Base-by-base conservation (phyloP, 2,888 invertebrate species). In the Drosophila greeni region DNA sequence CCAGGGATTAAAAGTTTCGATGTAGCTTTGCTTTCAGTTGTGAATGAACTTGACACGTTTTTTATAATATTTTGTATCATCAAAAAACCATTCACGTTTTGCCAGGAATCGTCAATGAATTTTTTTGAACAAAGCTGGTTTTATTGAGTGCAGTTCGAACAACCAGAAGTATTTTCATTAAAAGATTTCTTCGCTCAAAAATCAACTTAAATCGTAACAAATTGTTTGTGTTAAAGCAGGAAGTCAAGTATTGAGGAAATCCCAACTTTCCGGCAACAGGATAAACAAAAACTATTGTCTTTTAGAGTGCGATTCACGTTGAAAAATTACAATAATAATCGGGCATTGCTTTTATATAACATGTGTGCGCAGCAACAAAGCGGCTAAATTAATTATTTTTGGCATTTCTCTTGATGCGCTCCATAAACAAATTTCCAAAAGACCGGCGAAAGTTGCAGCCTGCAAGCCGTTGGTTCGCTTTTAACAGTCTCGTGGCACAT, bases 261-360 rank as follows among this genome's bases (percentile, higher is more conserved):
- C 88, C 86, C 86, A 87, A 80, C 86, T 86, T 87, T 87, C 88
- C 87, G 87, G 87, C 87, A 85, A 86, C 87, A 87, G 58, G 49
- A 55, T 36, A 34, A 24, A 36, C 23, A 26, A 36, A 45, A 45
- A 18, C 20, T 34, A 6, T 23, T 40, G 42, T 33, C 24, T 47
- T 54, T 45, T 39, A 72, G 45, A 37, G 39, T 18, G 34, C 49
- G 49, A 18, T 31, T 29, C 26, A 26, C 36, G 40, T 56, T 59
- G 26, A 56, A 59, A 61, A 39, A 39, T 20, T 14, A 20, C 14
- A 23, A 49, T 55, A 47, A 64, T 64, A 49, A 66, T 60, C 49
- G 24, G 16, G 12, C 20, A 53, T 42, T 62, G 58, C 65, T 71
- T 80, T 69, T 69, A 74, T 76, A 64, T 66, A 80, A 74, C 66